Evolutionary conservation across 2,113 vertebrate species (phyloP), one percentile per base, ranked within the genome.

Genomic region (Dipodomys ordii): DNA sequence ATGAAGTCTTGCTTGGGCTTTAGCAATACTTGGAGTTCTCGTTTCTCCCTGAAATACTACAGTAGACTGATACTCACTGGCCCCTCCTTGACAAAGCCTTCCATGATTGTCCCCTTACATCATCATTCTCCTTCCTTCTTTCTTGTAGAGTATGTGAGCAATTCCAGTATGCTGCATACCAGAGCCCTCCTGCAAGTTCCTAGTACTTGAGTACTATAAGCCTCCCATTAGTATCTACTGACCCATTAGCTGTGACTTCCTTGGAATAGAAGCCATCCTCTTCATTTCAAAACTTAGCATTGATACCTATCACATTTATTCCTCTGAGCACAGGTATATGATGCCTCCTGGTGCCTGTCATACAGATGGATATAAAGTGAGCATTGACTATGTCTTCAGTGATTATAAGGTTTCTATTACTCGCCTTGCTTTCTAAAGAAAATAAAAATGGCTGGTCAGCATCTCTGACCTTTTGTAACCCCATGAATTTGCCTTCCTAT

Each of bases 401-500:
- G 72, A 82, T 69, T 9, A 84, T 68, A 84, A 71, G 32, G 1
- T 46, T 91, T 44, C n/a, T 74, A 20, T 82, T 87, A 91, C 68
- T 81, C 30, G 69, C 30, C 71, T 74, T 62, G 46, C 67, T 18
- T 88, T 86, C 74, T 71, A 57, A 35, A 67, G n/a, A 53, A 83
- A 79, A 53, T 30, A 7, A 78, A 78, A 62, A 16, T 22, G 25
- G 13, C 44, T 39, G 81, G 64, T 72, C 57, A 67, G 96, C 20
- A 57, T 69, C 64, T 89, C 62, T 87, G 23, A 79, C 10, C 22
- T 20, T 57, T n/a, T 80, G 8, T 53, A 65, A 25, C 27, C 65
- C 88, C 30, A 28, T 71, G 82, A 91, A 86, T 94, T 93, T 95
- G 39, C 19, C 86, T 79, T 81, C 35, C 19, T 13, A 77, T 12